Conservation (phyloP, 2,888 invertebrate species). For the Ommatoiulus sabulosus region DNA sequence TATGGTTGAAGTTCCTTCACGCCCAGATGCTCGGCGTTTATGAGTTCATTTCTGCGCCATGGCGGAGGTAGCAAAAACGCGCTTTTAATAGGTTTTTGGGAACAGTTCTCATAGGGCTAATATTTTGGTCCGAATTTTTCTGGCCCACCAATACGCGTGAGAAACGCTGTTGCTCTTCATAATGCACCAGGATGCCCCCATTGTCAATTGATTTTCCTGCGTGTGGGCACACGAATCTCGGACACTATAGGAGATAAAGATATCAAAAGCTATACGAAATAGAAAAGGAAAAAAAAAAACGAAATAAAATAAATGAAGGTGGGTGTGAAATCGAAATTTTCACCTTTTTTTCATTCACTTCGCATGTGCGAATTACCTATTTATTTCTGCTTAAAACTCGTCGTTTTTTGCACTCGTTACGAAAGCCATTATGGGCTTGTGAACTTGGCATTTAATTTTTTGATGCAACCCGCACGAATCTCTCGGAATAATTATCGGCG, state of each 20-base stretch:
- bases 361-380: constrained; percentile 1
- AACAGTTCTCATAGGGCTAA: constrained; percentile 2
- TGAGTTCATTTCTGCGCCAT: neutral
- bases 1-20: neutral
- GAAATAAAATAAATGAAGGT: constrained; percentile 14
- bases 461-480: neutral
- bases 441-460: constrained; percentile 12
- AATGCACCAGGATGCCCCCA: neutral
- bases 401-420: neutral
- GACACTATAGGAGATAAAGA: neutral
- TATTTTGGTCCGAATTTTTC: constrained; percentile 10
- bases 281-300: neutral
- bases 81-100: constrained; percentile 12
- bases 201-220: neutral
- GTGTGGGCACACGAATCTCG: neutral
- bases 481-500: neutral
- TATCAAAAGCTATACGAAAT: neutral
- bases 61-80: neutral
- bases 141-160: constrained; percentile 4
- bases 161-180: neutral
- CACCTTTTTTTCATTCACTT: neutral
- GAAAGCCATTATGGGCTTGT: constrained; percentile 12
- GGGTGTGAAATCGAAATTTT: neutral
- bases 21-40: neutral
- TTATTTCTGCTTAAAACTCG: neutral